Percentiles rank a stretch among this genome's conserved stretches.
Evolutionary conservation across 2,888 invertebrate species (phyloP).

Genomic region (Nemoura dubitans): DNA sequence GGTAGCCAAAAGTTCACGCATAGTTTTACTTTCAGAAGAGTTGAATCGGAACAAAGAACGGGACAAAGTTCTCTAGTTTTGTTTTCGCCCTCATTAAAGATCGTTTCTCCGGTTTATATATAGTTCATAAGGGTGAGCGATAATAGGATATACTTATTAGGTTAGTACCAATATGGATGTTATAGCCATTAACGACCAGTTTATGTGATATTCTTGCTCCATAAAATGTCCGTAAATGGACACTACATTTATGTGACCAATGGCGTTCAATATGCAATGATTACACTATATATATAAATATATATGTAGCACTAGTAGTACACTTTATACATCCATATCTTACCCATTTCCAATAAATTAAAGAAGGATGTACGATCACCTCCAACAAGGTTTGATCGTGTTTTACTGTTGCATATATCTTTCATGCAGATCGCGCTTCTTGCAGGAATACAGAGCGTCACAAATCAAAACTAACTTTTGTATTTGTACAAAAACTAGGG

Average conservation of each 20-base stretch:
- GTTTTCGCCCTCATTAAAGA: neutral
- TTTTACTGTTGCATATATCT: neutral
- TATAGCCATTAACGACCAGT: neutral
- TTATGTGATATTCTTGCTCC: neutral
- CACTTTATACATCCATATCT: neutral
- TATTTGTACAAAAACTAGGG: too few species aligned
- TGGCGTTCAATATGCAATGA: neutral
- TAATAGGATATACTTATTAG: neutral
- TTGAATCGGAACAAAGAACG: too few species aligned
- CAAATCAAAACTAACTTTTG: too few species aligned
- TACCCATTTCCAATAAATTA: neutral
- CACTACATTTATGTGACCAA: neutral
- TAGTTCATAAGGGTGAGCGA: too few species aligned
- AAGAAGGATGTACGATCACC: neutral
- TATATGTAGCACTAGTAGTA: too few species aligned
- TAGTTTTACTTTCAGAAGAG: too few species aligned
- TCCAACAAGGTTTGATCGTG: neutral
- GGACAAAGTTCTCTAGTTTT: neutral
- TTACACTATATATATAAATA: neutral
- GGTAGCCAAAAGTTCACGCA: too few species aligned
- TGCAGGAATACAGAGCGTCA: too few species aligned
- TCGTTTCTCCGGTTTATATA: neutral
- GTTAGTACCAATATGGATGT: neutral
- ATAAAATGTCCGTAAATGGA: neutral
- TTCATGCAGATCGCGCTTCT: too few species aligned